These are phyloP conservation scores for Gyps fulvus DNA, from an alignment of 2,113 vertebrate species.

Conservation along the genomic window DNA sequence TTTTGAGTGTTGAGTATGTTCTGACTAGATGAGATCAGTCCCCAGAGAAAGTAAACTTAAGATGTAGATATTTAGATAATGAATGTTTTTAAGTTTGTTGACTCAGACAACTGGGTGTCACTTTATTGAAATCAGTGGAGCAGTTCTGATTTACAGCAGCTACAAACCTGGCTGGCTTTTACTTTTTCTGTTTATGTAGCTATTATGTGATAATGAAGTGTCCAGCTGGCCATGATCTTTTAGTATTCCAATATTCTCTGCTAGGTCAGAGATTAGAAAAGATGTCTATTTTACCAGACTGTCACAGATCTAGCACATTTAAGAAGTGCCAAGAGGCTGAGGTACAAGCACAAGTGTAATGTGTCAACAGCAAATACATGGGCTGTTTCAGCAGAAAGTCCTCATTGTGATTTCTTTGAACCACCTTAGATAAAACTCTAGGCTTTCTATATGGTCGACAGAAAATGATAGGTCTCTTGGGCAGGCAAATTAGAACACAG, in stretches of 20 bases:
- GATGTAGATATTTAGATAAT: background rate
- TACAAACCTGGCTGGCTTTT: background rate
- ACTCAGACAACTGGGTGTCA: background rate
- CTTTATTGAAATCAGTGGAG: background rate
- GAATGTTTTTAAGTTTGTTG: background rate
- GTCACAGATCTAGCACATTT: background rate
- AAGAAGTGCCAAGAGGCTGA: background rate
- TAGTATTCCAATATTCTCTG: background rate
- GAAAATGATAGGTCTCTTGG: background rate
- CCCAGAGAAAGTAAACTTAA: background rate
- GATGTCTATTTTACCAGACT: background rate
- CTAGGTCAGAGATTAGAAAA: background rate
- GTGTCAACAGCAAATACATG: background rate
- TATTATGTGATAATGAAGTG: background rate
- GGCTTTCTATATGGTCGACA: fast-evolving
- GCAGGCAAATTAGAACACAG: background rate
- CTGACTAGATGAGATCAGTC: background rate
- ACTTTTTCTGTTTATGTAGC: background rate
- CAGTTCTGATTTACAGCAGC: background rate
- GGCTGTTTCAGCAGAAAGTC: background rate
- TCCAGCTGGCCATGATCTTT: background rate
- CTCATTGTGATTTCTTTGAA: background rate
- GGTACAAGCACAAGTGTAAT: background rate
- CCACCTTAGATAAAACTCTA: background rate
- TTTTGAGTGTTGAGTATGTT: background rate